phyloP scores from a whole-genome alignment of 1,140 invertebrate species.

The Papilio aristodemus region DNA sequence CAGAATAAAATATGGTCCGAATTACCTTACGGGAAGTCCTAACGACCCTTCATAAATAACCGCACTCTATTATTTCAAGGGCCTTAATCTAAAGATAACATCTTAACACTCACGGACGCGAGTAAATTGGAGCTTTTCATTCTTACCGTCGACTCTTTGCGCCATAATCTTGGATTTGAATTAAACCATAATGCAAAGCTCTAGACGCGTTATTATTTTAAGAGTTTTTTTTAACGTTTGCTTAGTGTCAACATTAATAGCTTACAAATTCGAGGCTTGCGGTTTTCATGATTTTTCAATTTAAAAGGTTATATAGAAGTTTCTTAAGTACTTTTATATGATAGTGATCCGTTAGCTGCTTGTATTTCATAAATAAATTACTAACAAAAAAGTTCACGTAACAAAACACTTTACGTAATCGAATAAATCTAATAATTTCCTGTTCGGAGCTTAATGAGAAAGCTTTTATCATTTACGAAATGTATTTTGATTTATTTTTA shows the following conservation, averaged over 20 bases:
- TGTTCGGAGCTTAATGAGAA: not conserved
- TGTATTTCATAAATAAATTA: no score
- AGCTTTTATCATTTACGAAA: slow-evolving; percentile 8
- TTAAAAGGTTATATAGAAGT: no score
- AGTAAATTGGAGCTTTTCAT: slow-evolving; percentile 21
- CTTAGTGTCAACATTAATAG: no score
- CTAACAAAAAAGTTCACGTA: no score
- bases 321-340: no score
- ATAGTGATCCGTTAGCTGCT: no score
- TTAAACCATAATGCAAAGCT: not conserved
- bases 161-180: slow-evolving; percentile 3
- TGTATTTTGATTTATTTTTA: not conserved
- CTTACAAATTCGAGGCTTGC: no score
- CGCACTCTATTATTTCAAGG: slow-evolving; percentile 27
- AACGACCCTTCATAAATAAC: slow-evolving; percentile 28
- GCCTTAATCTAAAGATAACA: slow-evolving; percentile 27
- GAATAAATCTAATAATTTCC: slow-evolving; percentile 4
- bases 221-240: no score
- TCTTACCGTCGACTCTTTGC: slow-evolving; percentile 3
- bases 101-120: slow-evolving; percentile 27
- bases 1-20: slow-evolving; percentile 21
- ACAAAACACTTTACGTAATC: not conserved
- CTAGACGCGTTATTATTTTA: not conserved
- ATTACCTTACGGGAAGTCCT: slow-evolving; percentile 7
- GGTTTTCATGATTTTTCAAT: no score